These are phyloP conservation scores for Oreotragus oreotragus DNA, from an alignment of 2,113 vertebrate genomes.

Conservation along the genomic window DNA sequence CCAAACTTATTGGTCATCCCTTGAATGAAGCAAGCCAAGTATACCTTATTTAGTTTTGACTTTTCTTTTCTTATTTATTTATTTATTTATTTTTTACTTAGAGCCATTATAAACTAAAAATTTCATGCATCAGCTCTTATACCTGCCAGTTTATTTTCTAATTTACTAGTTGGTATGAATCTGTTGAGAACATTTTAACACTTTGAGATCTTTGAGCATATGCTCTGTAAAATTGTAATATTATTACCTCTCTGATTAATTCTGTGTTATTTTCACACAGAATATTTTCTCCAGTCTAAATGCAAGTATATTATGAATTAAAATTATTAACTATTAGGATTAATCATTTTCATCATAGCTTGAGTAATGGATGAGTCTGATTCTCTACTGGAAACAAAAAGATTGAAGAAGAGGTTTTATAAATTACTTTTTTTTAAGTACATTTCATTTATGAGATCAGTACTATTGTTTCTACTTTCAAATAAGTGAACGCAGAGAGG, in stretches of 20 bases:
- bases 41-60: background rate
- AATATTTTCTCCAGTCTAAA: background rate
- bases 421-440: background rate
- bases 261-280: background rate
- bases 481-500: background rate
- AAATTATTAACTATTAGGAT: constrained; percentile 9
- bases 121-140: background rate
- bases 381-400: background rate
- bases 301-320: background rate
- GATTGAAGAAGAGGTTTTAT: background rate
- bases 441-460: background rate
- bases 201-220: background rate
- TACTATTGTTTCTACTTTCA: background rate
- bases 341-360: background rate
- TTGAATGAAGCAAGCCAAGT: background rate
- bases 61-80: background rate
- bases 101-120: background rate
- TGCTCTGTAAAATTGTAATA: background rate
- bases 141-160: background rate
- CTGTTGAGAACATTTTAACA: background rate
- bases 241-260: background rate
- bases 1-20: background rate
- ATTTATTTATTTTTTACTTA: background rate
- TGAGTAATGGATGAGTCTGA: background rate
- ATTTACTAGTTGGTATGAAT: background rate